phyloP scores from a whole-genome alignment of 2,888 invertebrate genomes.

The Uropetala carovei region DNA sequence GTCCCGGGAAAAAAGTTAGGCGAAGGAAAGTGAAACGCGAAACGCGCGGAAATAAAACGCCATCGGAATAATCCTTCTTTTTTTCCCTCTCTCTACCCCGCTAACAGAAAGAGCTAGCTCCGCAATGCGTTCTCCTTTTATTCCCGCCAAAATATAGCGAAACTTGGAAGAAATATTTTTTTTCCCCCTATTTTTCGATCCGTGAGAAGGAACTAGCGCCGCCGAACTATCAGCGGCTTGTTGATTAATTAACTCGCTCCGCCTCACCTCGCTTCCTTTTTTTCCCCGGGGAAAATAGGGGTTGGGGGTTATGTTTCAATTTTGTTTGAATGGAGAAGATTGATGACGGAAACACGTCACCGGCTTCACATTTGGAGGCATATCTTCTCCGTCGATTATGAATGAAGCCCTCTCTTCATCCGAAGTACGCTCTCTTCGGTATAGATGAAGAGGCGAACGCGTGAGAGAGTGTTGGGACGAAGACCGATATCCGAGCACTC shows the following conservation, averaged over 20 bases:
- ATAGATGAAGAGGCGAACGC: neutral
- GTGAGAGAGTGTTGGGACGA: neutral
- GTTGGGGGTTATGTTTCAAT: neutral
- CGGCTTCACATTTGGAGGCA: neutral
- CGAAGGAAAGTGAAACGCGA: too few species aligned
- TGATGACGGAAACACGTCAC: slow-evolving; percentile 20
- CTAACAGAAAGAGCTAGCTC: too few species aligned
- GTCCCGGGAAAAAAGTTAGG: too few species aligned
- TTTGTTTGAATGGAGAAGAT: slow-evolving; percentile 22
- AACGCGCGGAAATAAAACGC: too few species aligned
- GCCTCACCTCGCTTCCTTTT: neutral
- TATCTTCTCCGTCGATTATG: neutral
- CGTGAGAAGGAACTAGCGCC: too few species aligned
- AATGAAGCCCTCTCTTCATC: neutral
- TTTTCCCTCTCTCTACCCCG: too few species aligned
- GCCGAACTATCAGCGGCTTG: neutral
- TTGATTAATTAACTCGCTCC: neutral
- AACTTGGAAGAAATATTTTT: too few species aligned
- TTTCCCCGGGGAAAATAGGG: neutral
- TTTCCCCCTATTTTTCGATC: too few species aligned
- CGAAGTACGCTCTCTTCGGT: neutral
- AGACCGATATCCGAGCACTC: too few species aligned
- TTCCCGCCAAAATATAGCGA: too few species aligned
- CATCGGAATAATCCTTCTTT: too few species aligned
- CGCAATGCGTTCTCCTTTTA: too few species aligned